These are phyloP conservation scores for Garra rufa DNA, from an alignment of 2,113 vertebrate species.

Conservation along the genomic window DNA sequence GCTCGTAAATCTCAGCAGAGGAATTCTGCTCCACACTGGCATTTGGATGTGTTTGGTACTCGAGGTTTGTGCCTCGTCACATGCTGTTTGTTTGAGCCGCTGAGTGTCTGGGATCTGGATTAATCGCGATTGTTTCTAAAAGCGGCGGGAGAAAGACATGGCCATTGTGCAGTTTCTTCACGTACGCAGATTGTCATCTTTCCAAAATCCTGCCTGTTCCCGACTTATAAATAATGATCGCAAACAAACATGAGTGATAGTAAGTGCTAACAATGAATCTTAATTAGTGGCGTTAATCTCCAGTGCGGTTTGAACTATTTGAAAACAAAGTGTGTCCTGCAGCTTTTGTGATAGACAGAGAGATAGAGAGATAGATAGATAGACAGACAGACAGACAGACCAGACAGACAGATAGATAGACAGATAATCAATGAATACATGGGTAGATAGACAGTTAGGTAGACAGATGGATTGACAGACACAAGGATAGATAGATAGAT, in stretches of 20 bases:
- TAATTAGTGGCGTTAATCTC: background rate
- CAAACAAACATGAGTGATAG: conserved; percentile 7
- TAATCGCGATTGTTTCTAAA: conserved; percentile 70
- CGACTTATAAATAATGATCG: background rate
- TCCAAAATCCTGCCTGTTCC: background rate
- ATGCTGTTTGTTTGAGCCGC: conserved; percentile 68
- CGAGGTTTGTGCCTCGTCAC: conserved; percentile 66
- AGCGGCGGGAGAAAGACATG: conserved; percentile 39
- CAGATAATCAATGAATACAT: too few relatives aligned
- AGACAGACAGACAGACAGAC: too few relatives aligned
- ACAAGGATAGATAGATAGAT: background rate
- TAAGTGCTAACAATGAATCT: background rate
- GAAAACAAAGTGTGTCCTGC: background rate
- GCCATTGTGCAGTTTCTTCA: conserved; percentile 39
- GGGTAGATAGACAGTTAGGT: too few relatives aligned
- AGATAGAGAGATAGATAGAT: too few relatives aligned
- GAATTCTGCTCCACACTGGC: background rate
- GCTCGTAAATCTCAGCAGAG: background rate
- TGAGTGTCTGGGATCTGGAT: conserved; percentile 72
- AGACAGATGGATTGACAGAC: too few relatives aligned
- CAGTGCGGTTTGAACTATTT: background rate
- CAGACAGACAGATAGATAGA: too few relatives aligned
- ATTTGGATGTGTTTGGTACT: background rate
- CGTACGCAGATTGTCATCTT: conserved; percentile 24
- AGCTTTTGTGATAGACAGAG: too few relatives aligned